These are phyloP conservation scores for Glareola pratincola DNA, from an alignment of 2,113 vertebrate genomes.

Conservation along the genomic window DNA sequence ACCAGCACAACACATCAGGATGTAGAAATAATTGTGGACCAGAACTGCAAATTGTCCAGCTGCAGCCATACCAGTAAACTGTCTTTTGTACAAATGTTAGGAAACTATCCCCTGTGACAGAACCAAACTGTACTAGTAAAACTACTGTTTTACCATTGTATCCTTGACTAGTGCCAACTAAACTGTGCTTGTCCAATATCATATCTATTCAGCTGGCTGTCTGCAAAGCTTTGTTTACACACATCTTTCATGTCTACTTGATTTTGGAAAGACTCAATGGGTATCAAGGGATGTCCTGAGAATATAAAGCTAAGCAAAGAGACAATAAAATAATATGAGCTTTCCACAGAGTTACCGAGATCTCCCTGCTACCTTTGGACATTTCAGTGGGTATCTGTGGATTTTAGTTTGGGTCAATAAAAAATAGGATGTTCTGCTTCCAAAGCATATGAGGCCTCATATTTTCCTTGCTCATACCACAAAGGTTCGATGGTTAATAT, in stretches of 20 bases:
- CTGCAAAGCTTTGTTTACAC: neutral
- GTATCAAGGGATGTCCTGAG: neutral
- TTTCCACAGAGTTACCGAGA: neutral
- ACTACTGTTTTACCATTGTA: neutral
- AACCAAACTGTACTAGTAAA: neutral
- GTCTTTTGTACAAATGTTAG: neutral
- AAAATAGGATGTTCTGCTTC: neutral
- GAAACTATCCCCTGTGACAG: neutral
- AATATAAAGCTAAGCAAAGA: neutral
- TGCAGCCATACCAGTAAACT: neutral
- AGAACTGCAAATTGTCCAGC: neutral
- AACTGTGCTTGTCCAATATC: neutral
- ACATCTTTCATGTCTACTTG: neutral
- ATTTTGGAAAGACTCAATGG: neutral
- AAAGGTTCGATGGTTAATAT: neutral
- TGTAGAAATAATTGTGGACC: neutral
- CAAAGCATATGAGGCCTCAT: neutral
- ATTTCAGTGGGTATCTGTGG: neutral
- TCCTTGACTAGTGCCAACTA: neutral
- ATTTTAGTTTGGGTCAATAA: neutral
- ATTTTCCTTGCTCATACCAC: neutral
- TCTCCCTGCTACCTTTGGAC: neutral
- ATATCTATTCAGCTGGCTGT: neutral
- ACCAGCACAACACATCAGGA: neutral
- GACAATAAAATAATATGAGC: neutral